Percentiles rank a stretch among this genome's conserved stretches.
Evolutionary conservation across 2,888 invertebrate genomes (phyloP).

Genomic region (Campoplex nolae): DNA sequence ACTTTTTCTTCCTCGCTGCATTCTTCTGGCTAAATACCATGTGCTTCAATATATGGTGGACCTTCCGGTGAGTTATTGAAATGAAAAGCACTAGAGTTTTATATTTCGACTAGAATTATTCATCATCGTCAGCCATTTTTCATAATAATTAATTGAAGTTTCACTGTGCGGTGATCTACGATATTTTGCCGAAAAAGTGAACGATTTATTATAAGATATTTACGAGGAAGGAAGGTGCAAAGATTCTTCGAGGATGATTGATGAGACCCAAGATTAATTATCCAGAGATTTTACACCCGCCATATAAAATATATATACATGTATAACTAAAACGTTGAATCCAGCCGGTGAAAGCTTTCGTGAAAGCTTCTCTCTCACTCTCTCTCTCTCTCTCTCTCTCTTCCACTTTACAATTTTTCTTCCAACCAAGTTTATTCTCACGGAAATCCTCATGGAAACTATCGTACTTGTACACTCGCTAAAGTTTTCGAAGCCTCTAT

Average conservation of each 20-base stretch:
- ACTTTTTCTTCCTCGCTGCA: slow-evolving; percentile 95
- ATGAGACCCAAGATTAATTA: slow-evolving; percentile 64
- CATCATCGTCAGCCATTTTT: slow-evolving; percentile 18
- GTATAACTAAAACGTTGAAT: slow-evolving; percentile 19
- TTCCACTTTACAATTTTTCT: slow-evolving; percentile 53
- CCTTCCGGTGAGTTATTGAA: slow-evolving; percentile 90
- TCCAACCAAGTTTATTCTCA: slow-evolving; percentile 50
- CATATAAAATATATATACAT: not conserved
- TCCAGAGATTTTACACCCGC: slow-evolving; percentile 33
- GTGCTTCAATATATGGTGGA: slow-evolving; percentile 98
- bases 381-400: slow-evolving; percentile 9
- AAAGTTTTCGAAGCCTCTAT: slow-evolving; percentile 46
- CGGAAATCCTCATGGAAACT: slow-evolving; percentile 54
- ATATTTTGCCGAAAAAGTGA: not conserved
- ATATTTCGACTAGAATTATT: not conserved
- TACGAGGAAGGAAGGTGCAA: slow-evolving; percentile 39
- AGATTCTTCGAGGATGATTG: slow-evolving; percentile 58
- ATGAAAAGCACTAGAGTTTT: slow-evolving; percentile 21
- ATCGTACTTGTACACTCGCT: slow-evolving; percentile 27
- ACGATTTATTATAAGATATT: slow-evolving; percentile 26
- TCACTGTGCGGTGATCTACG: slow-evolving; percentile 10
- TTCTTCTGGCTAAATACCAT: slow-evolving; percentile 98
- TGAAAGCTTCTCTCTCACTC: slow-evolving; percentile 37
- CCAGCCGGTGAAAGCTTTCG: slow-evolving; percentile 45
- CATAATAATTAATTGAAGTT: slow-evolving; percentile 49